Evolutionary conservation across 1,140 invertebrate genomes (phyloP), one percentile per base, ranked within the genome.

Genomic region (Pseudomyrmex gracilis): DNA sequence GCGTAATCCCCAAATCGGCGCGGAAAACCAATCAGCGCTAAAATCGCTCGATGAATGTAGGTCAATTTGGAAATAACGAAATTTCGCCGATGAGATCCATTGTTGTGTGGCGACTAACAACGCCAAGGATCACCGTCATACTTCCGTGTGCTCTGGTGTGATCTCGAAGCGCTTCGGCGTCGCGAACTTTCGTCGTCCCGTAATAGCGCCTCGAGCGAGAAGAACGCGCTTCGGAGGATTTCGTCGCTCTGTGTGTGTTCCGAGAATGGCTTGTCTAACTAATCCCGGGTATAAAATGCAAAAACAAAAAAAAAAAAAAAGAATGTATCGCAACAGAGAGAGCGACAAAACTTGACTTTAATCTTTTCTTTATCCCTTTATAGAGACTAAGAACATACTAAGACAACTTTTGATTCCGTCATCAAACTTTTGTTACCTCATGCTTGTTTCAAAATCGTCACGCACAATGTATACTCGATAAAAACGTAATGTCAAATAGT

Each of bases 51-150:
- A 60, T 58, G 66, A 58, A 89, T 90, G 76, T 87, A 76, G 89
- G 89, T 90, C 88, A 83, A 74, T 61, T 74, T 89, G 85, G 73
- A 87, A 90, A 89, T 90, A 84, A 74, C 89, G 74, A 80, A 67
- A 86, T 77, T 77, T 45, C 68, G 61, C 49, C 85, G 82, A 89
- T 83, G 60, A 83, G 66, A 22, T 82, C 74, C 78, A 89, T 87
- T 84, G 85, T 87, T 34, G 15, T 34, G 15, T 58, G 8, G 15
- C 82, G 85, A 87, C 84, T 87, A 80, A 84, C 82, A 74, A 34
- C 70, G 71, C 68, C 17, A n/a, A 53, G 47, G 73, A 43, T 45
- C 60, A 55, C 34, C 7, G 34, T 5, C 7, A 34, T 34, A 34
- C 34, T 17, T 17, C 57, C n/a, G 55, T 17, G 9, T 51, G 13